Evolutionary conservation across 2,888 invertebrate species (phyloP), one percentile per base, ranked within the genome.

Genomic region (Ligdia adustata): DNA sequence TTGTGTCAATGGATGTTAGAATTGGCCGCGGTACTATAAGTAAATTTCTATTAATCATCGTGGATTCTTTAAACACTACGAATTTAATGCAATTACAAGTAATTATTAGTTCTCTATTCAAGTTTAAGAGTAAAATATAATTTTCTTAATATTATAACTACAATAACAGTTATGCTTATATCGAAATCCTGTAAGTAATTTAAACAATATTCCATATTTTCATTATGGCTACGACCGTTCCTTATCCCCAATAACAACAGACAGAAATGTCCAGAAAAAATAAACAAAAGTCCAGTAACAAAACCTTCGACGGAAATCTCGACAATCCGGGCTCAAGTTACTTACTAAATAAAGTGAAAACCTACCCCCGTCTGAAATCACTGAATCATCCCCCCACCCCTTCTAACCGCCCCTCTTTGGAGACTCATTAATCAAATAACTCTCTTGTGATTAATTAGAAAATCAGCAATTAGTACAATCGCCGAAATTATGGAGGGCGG

Each of bases 401-500:
- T 46, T 44, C 43, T 54, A 26, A 12, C 38, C 49, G 47, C 28
- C 56, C 35, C 42, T 29, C 45, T 76, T 82, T 69, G 71, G 74
- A 70, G 74, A 71, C 79, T 82, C 79, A 89, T 89, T 88, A 88
- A 89, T 89, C 86, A 89, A 86, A 86, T 75, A 75, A 81, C 79
- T 75, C 79, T 71, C 75, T 62, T 53, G 84, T 88, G 87, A 89
- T 88, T 86, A 89, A 89, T 89, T 87, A 82, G 79, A 75, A 82
- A 87, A 88, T 86, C 79, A 77, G 83, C 75, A 86, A 88, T 88
- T 86, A 87, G 76, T 64, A 68, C 72, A 81, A 80, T 78, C 66
- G 75, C 69, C 61, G 63, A 75, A 76, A 76, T 81, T 75, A 75
- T 69, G 72, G 67, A 60, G 62, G 55, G 18, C 41, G 13, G 26